These are phyloP conservation scores for Melierax canorus DNA, from an alignment of 2,113 vertebrate genomes.

Conservation along the genomic window DNA sequence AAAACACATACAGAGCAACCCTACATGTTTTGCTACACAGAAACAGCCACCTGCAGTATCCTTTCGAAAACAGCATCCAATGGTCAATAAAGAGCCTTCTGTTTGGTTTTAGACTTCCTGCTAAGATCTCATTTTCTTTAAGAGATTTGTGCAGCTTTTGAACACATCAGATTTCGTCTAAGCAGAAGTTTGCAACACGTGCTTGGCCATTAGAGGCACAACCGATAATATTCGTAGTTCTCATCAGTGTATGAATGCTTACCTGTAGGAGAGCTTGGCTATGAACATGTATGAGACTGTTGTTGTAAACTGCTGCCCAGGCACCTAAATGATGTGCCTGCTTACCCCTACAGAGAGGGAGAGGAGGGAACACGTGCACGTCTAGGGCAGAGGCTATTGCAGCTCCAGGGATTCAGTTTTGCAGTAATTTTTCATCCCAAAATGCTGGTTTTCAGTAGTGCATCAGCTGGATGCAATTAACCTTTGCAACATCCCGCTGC, in stretches of 20 bases:
- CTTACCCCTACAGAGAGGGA: neutral
- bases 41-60: conserved; percentile 28
- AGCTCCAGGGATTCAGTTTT: neutral
- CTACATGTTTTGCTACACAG: neutral
- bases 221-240: accelerated
- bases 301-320: neutral
- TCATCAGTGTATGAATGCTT: accelerated
- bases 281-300: accelerated
- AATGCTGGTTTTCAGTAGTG: neutral
- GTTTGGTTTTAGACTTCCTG: neutral
- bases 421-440: neutral
- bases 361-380: accelerated
- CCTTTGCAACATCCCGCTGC: neutral
- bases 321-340: neutral
- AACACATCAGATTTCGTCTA: neutral
- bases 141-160: neutral
- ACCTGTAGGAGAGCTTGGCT: neutral
- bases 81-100: conserved; percentile 13
- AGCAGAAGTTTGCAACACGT: neutral
- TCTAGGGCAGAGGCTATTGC: neutral
- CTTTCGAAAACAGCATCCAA: neutral
- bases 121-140: conserved; percentile 26
- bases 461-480: conserved; percentile 30
- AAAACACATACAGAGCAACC: neutral
- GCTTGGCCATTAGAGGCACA: neutral